Base-by-base conservation (phyloP, 2,113 vertebrate species). In the Ascaphus truei region DNA sequence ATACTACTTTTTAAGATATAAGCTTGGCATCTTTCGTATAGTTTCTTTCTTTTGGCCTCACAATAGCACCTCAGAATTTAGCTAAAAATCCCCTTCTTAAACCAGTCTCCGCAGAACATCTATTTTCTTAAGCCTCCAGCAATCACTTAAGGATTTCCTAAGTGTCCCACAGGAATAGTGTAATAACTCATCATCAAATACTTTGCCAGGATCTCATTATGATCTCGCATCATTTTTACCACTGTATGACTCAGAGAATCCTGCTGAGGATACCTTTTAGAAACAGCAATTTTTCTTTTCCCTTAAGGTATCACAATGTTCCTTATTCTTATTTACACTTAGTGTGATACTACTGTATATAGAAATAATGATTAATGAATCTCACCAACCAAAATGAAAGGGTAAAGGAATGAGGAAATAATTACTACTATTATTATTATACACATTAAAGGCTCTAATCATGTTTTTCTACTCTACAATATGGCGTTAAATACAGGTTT, bases 71-170 rank as follows among this genome's bases (percentile, higher is more conserved):
- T 71, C 26, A 22, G 33, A 39, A 31, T 61, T 60, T 71, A 61
- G 60, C 57, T 33, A 61, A 43, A 25, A 41, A 31, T 41, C 47
- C 57, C 34, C 25, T 7, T 41, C 57, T 18, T 51, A 34, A 59
- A 48, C 33, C 16, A 39, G 43, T 16, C 66, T 69, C 55, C 45
- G 41, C 43, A 69, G 60, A 43, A 60, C 56, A 69, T 69, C 43
- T 23, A 69, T 69, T 69, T 69, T 39, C 25, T 51, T 50, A 69
- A 69, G 65, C 65, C 53, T 50, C 11, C 53, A 5, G n/a, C 43
- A 68, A 68, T 68, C 65, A 68, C 59, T 59, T 58, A 55, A 68
- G 65, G 65, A 68, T 68, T 69, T 69, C 43, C 48, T 69, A 69
- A 60, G 34, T 51, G 56, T 69, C 66, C 56, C 66, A 36, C 20